Evolutionary conservation across 2,888 invertebrate genomes (phyloP), one percentile per base, ranked within the genome.

Genomic region (Vesta saturnalis): DNA sequence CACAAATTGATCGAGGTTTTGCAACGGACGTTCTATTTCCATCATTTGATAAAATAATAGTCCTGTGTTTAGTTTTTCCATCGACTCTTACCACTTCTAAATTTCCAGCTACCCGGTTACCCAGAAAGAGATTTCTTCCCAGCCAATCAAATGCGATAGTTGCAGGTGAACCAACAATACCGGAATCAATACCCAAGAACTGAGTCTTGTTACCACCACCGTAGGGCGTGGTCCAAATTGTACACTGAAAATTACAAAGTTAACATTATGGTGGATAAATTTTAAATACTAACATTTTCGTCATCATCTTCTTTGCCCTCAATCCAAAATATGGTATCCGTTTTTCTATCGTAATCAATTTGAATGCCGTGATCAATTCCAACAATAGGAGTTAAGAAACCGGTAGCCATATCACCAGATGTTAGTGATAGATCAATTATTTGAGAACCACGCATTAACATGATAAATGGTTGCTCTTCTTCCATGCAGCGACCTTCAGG

Each of bases 81-180:
- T 96, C 95, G 0, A 95, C 90, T 73, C 93, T 89, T 0, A 97
- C 89, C 0, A 95, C 90, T 85, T 97, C 97, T 72, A 99, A 93
- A 74, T 96, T 97, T 62, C 95, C 94, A 0, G 96, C 94, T 1
- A 91, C 87, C 39, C 92, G 89, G 79, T 97, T 98, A 21, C 95
- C 96, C 82, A 98, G 92, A 82, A 93, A 98, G 35, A 99, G 83
- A 85, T 99, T 99, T 62, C 97, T 87, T 1, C 98, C 97, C 18
- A 98, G 87, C 98, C 99, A 99, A 82, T 99, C 99, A 79, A 97
- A 94, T 0, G 98, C 97, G 46, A 99, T 89, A 0, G 94, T 90
- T 35, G 94, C 94, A 0, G 97, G 95, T 0, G 96, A 92, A 0
- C 97, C 96, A 6, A 96, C 92, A 56, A 97, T 89, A n/a, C 97